Evolutionary conservation across 2,888 invertebrate species (phyloP).

Genomic region (Ochropacha duplaris): DNA sequence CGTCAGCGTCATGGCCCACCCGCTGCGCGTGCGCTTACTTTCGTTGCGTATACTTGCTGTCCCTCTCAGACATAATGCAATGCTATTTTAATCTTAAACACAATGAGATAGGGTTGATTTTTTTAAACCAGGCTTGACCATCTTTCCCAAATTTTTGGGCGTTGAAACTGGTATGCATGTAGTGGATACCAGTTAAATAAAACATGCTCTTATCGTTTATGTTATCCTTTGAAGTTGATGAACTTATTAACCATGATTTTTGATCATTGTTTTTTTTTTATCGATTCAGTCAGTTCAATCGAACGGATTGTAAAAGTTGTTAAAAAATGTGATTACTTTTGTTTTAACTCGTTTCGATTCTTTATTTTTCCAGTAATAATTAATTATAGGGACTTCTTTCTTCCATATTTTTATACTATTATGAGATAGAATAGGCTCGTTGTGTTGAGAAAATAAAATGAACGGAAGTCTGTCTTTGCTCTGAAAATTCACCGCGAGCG

Average conservation of each 20-base stretch:
- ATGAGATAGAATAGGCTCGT: no score
- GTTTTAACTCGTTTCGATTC: no score
- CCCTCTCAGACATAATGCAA: neutral
- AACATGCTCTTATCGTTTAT: constrained; percentile 44
- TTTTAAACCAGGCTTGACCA: neutral
- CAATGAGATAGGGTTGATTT: neutral
- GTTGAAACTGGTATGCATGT: neutral
- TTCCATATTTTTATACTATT: no score
- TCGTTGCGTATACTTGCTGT: neutral
- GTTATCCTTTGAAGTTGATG: constrained; percentile 64
- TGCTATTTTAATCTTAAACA: constrained; percentile 15
- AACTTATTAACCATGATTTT: constrained; percentile 72
- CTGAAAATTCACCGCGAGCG: no score
- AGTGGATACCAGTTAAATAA: constrained; percentile 7
- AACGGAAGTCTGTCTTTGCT: no score
- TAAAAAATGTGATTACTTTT: no score
- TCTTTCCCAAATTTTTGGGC: neutral
- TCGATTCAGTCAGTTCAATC: constrained; percentile 3
- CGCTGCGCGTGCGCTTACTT: constrained; percentile 28
- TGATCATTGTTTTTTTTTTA: constrained; percentile 44
- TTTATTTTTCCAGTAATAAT: no score
- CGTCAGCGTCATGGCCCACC: constrained; percentile 12
- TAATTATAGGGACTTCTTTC: no score
- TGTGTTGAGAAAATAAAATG: no score
- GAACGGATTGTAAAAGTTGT: neutral